These are phyloP conservation scores for Mythimna lalbum DNA, from an alignment of 2,888 invertebrate genomes.

Conservation along the genomic window DNA sequence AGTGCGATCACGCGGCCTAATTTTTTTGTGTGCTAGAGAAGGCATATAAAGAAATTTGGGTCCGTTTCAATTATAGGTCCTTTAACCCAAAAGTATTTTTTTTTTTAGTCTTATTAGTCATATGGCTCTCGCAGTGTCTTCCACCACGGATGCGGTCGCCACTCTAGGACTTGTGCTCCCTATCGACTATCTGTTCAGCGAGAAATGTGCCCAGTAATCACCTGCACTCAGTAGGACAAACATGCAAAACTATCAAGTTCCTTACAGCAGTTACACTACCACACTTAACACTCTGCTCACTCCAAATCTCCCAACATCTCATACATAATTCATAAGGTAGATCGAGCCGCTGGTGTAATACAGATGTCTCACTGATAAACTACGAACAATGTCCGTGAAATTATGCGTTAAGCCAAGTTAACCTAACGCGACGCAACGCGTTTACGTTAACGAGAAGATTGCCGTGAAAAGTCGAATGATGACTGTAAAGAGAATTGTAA, in stretches of 20 bases:
- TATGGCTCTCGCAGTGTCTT: no score
- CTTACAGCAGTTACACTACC: background rate
- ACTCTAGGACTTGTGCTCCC: no score
- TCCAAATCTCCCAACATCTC: background rate
- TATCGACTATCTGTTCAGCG: no score
- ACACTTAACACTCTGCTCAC: background rate
- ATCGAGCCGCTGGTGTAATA: constrained; percentile 23
- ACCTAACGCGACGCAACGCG: constrained; percentile 14
- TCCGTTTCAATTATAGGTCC: no score
- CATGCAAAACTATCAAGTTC: background rate
- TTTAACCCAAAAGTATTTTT: no score
- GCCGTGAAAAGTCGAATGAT: constrained; percentile 2
- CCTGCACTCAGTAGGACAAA: background rate
- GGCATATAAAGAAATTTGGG: no score
- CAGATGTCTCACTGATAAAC: constrained; percentile 45
- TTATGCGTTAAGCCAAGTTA: constrained; percentile 30
- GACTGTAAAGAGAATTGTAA: background rate
- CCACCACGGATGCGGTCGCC: no score
- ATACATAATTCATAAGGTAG: constrained; percentile 34
- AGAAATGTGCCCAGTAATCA: no score
- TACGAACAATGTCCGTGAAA: constrained; percentile 48
- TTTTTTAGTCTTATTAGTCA: no score
- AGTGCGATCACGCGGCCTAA: no score
- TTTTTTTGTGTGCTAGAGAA: no score
- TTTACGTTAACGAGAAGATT: constrained; percentile 18